Evolutionary conservation across 2,888 invertebrate species (phyloP).

Genomic region (Teleogryllus oceanicus): DNA sequence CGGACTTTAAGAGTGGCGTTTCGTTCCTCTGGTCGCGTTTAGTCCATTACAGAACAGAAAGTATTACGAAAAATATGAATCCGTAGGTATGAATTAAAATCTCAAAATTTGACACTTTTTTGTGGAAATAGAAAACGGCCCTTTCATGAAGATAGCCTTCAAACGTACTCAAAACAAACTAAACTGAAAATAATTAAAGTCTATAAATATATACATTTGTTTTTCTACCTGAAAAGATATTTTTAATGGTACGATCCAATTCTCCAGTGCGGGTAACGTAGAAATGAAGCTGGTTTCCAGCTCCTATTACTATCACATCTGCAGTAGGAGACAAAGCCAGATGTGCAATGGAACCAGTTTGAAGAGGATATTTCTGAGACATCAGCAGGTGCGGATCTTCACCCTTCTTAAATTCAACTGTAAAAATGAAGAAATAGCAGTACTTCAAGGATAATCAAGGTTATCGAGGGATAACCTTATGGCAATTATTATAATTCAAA

Average conservation of each 20-base stretch:
- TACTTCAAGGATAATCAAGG: background rate
- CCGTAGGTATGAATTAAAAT: no score
- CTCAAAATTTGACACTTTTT: no score
- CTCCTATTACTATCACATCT: constrained; percentile 69
- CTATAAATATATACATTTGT: background rate
- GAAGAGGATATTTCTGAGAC: constrained; percentile 61
- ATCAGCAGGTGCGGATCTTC: constrained; percentile 71
- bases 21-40: no score
- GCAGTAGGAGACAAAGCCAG: constrained; percentile 77
- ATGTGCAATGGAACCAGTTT: constrained; percentile 50
- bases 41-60: no score
- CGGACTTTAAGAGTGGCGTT: no score
- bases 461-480: background rate
- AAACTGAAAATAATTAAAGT: background rate
- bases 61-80: no score
- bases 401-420: constrained; percentile 74
- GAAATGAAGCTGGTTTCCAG: constrained; percentile 61
- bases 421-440: background rate
- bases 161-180: no score
- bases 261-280: constrained; percentile 66
- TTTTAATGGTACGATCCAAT: constrained; percentile 63
- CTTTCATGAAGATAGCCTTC: no score
- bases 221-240: constrained; percentile 52
- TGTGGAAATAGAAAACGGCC: no score
- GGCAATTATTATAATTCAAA: background rate